Percentiles rank a stretch among this genome's conserved stretches.
Evolutionary conservation across 30 jellyfish, hydroid and myxozoan genomes (phyloP).

Genomic region (Cassiopea xamachana): DNA sequence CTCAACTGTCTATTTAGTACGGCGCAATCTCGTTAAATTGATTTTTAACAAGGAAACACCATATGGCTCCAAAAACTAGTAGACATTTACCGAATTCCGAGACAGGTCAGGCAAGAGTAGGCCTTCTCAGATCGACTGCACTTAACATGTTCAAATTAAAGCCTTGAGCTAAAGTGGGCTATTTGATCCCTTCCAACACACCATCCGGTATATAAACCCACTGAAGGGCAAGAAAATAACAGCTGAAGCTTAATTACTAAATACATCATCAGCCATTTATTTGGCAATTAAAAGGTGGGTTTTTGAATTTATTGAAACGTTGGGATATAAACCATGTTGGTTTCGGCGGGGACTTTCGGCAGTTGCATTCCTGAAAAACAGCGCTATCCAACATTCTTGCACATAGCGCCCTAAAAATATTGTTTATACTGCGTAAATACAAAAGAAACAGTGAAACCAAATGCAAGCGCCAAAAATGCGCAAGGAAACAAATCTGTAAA

Average conservation of each 20-base stretch:
- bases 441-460: neutral
- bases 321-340: neutral
- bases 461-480: neutral
- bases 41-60: neutral
- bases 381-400: neutral
- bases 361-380: neutral
- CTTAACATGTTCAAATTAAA: neutral
- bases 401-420: neutral
- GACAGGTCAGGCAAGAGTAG: neutral
- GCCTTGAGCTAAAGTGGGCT: neutral
- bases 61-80: neutral
- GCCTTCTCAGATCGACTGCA: neutral
- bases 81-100: neutral
- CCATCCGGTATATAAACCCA: neutral
- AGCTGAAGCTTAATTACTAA: neutral
- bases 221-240: neutral
- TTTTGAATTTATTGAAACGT: neutral
- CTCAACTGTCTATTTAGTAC: neutral
- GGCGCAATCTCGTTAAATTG: neutral
- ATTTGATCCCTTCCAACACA: neutral
- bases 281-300: neutral
- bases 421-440: neutral
- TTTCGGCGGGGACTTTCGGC: slow-evolving; percentile 1
- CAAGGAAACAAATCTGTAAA: neutral
- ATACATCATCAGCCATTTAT: neutral